Conservation (phyloP, 2,113 vertebrate genomes). For the Spilogale gracilis region DNA sequence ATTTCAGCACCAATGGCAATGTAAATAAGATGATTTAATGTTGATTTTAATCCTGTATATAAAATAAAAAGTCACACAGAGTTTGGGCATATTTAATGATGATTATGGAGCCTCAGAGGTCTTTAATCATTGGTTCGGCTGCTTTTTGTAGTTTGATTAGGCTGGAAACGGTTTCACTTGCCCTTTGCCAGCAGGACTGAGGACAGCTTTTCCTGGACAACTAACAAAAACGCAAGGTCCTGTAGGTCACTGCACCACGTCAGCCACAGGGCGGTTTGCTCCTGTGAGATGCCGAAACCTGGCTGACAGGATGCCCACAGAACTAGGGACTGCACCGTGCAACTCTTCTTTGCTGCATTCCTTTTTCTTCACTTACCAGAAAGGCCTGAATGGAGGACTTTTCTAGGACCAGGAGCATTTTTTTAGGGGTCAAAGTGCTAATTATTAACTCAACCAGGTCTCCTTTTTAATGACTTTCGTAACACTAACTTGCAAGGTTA, state of each 20-base stretch:
- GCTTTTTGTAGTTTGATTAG: conserved; percentile 87
- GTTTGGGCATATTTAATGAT: conserved; percentile 90
- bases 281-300: conserved; percentile 58
- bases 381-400: conserved; percentile 85
- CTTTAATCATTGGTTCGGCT: conserved; percentile 87
- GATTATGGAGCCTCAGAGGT: conserved; percentile 86
- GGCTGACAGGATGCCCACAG: conserved; percentile 67
- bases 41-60: conserved; percentile 92
- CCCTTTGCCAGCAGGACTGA: conserved; percentile 76
- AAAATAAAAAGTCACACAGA: conserved; percentile 90
- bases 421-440: conserved; percentile 89
- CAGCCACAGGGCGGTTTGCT: conserved; percentile 36
- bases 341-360: conserved; percentile 81
- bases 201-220: conserved; percentile 82
- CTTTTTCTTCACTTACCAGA: conserved; percentile 82
- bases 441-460: conserved; percentile 89
- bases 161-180: conserved; percentile 89
- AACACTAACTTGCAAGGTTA: conserved; percentile 86
- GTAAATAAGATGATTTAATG: conserved; percentile 94
- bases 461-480: conserved; percentile 87
- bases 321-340: conserved; percentile 81
- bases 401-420: conserved; percentile 81
- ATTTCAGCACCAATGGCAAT: conserved; percentile 90
- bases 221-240: conserved; percentile 80
- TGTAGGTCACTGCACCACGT: conserved; percentile 31